Base-by-base conservation (phyloP, 30 jellyfish, hydroid and myxozoan species). In the Aurelia aurita complex sp. Pacific region DNA sequence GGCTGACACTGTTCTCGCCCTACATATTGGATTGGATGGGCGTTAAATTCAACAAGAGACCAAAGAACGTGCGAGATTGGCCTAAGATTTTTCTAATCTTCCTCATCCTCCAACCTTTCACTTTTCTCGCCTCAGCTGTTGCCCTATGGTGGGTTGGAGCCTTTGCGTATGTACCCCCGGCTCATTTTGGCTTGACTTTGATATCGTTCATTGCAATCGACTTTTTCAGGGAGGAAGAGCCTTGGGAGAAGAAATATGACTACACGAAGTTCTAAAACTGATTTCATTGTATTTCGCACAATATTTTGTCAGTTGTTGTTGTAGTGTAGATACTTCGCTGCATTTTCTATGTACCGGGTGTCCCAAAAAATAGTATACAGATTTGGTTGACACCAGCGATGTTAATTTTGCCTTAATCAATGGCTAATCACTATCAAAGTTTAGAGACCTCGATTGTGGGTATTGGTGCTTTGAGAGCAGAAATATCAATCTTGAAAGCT, bases 141-240 rank as follows among this genome's bases (percentile, higher is more conserved):
- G 98, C 97, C 69, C 82, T 94, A 42, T 94, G 96, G 95, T 94
- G 97, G 97, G 88, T 88, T 15, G 96, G 94, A 23, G 97, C 97
- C n/a, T 76, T 94, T 53, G 96, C 94, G n/a, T 76, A 89, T 69
- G 76, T 94, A 10, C 98, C 98, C 34, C 97, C 98, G 66, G 89
- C 89, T 9, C 98, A 94, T 67, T 84, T 94, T 64, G 97, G 82
- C 6, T 9, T 88, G 50, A 85, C 98, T 29, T 43, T 94, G 64
- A 54, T 89, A 3, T 83, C 97, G n/a, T 77, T 94, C 78, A 77
- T 94, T 64, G 98, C 98, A 14, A 88, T 94, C 66, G 98, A 94
- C 85, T 94, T 88, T 69, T 82, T 88, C 89, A 77, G 97, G 64
- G 98, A 82, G 59, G 97, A 84, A 61, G 96, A 88, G 46, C 97